Evolutionary conservation across 1,140 invertebrate genomes (phyloP).

Genomic region (Drosophila insularis): DNA sequence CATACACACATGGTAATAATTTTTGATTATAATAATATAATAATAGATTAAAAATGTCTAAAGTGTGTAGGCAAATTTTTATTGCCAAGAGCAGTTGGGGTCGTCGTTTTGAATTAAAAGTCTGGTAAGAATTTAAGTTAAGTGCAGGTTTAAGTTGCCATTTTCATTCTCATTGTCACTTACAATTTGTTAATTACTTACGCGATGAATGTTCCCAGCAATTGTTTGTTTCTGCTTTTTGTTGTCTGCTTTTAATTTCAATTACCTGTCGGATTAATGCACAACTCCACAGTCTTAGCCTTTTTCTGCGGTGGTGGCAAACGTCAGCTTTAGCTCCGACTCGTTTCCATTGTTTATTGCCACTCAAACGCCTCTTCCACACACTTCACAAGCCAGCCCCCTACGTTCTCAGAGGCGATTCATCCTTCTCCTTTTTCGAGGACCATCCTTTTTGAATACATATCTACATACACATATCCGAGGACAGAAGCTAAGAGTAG

Average conservation of each 20-base stretch:
- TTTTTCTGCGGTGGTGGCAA: constrained; percentile 6
- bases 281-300: constrained; percentile 6
- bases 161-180: constrained; percentile 9
- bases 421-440: no score
- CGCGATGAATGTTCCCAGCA: not conserved
- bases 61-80: no score
- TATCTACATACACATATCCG: not conserved
- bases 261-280: constrained; percentile 27
- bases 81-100: not conserved
- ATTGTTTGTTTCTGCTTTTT: constrained; percentile 7
- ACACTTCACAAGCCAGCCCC: not conserved
- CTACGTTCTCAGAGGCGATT: no score
- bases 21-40: no score
- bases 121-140: not conserved
- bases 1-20: no score
- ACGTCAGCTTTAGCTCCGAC: not conserved
- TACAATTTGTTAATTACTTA: constrained; percentile 16
- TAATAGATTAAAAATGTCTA: no score
- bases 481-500: no score
- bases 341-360: constrained; percentile 14
- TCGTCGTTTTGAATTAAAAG: not conserved
- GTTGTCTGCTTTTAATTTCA: constrained; percentile 23
- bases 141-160: not conserved
- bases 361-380: constrained; percentile 3
- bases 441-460: not conserved